Base-by-base conservation (phyloP, 2,888 invertebrate genomes). In the Noctua comes region DNA sequence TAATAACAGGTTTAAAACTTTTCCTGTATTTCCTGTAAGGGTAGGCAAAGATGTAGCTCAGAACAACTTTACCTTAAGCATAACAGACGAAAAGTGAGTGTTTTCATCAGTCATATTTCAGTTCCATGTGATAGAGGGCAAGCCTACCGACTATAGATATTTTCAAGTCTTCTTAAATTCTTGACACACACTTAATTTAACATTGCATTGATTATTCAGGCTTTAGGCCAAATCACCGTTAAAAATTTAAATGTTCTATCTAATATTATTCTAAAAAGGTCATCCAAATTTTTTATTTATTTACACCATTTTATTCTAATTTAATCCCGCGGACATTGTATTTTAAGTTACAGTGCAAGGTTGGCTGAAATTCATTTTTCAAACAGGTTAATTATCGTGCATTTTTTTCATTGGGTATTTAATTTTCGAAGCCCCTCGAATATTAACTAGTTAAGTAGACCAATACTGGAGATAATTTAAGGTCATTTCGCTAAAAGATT, bases 261-360 rank as follows among this genome's bases (percentile, higher is more conserved):
- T 84, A 84, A 62, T 36, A 57, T 71, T 65, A 84, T 24, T 68
- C 70, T 69, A 81, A 84, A 84, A 84, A 84, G 16, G 5, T 64
- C 73, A 81, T 84, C 84, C 59, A 81, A 84, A 84, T 70, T 70
- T 73, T 74, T 68, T 8, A 62, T 69, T 80, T 81, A 79, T 79
- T 27, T 76, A 83, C 51, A 65, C 40, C n/a, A 62, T 13, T 71
- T 68, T 57, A 54, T 69, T 57, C 65, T 72, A 27, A 65, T 46
- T 36, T 27, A 66, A 69, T 18, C 78, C 79, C 73, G 72, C 66
- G 27, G 27, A 27, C 36, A 24, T 59, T n/a, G 59, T 51, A 7
- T 62, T 48, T 16, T 46, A 46, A 51, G 64, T 79, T 74, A 51
- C 5, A 13, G 66, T 57, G 79, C 65, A 66, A 36, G 31, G n/a